Evolutionary conservation across 1,140 invertebrate species (phyloP), one percentile per base, ranked within the genome.

Genomic region (Diprion similis): DNA sequence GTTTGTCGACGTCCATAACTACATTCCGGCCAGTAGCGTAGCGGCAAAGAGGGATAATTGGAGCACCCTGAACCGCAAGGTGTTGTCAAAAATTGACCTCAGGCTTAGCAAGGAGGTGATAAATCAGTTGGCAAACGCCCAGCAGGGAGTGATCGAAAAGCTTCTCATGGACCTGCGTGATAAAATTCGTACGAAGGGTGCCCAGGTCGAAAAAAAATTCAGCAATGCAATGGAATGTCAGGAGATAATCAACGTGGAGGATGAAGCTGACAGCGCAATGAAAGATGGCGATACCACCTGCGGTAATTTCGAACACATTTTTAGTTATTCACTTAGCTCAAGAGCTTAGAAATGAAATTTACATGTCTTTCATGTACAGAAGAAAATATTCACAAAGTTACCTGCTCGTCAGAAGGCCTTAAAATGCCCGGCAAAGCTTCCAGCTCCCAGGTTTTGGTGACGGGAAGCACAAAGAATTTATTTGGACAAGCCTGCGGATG

Each of bases 1-100:
- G 74, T 77, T 92, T 2, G 90, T 94, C 4, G 92, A 93, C 47
- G 82, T 93, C 72, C 92, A 93, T 78, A 94, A 94, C 79, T 94
- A 94, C 77, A 90, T 89, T 0, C 89, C 92, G 0, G 86, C 90
- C n/a, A 93, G 90, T 81, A 90, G 90, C 17, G 84, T 91, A 15
- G 82, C 89, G 0, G 82, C 89, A 19, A 94, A 94, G 81, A 78
- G 92, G 45, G 89, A 90, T 64, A 94, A 94, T 76, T 94, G 93
- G 93, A 88, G 90, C 74, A 92, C 90, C 0, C 82, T 94, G 15
- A 94, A 94, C 78, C 88, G 89, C 18, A 93, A 93, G 79, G 90
- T 92, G 10, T 77, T 93, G 6, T 85, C 86, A 69, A 93, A 92
- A 78, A 83, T 93, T 9, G 87, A 89, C 51, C 81, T 93, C 17